These are phyloP conservation scores for Empis livida DNA, from an alignment of 2,888 invertebrate genomes.

Conservation along the genomic window DNA sequence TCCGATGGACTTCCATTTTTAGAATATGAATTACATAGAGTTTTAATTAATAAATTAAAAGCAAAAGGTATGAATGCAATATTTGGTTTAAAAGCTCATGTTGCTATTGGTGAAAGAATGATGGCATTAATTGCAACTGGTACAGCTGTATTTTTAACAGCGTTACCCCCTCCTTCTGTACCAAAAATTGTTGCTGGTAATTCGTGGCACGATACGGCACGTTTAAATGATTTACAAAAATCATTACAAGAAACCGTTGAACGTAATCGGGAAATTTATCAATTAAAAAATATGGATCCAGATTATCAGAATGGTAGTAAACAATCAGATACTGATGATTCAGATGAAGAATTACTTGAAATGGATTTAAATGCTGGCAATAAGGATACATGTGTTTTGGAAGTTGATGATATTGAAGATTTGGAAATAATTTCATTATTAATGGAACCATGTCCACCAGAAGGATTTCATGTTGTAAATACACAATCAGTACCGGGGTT, in stretches of 20 bases:
- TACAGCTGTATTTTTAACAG: slow-evolving; percentile 65
- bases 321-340: slow-evolving; percentile 48
- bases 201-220: slow-evolving; percentile 49
- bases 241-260: slow-evolving; percentile 55
- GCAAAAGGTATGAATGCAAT: slow-evolving; percentile 92
- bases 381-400: slow-evolving; percentile 68
- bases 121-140: slow-evolving; percentile 82
- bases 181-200: slow-evolving; percentile 58
- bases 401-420: slow-evolving; percentile 76
- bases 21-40: slow-evolving; percentile 88
- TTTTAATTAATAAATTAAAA: slow-evolving; percentile 78
- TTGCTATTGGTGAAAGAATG: slow-evolving; percentile 75
- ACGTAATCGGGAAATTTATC: slow-evolving; percentile 58
- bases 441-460: slow-evolving; percentile 60
- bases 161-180: slow-evolving; percentile 61
- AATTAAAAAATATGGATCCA: slow-evolving; percentile 40
- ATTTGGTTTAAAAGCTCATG: slow-evolving; percentile 70
- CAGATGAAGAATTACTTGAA: slow-evolving; percentile 50
- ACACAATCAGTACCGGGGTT: slow-evolving; percentile 64
- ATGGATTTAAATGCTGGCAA: slow-evolving; percentile 58
- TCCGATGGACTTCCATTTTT: slow-evolving; percentile 90
- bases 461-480: slow-evolving; percentile 66
- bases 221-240: slow-evolving; percentile 54
- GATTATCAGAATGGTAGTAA: slow-evolving; percentile 18
- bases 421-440: slow-evolving; percentile 60